Evolutionary conservation across 2,888 invertebrate species (phyloP), one percentile per base, ranked within the genome.

Genomic region (Amblyjoppa proteus): DNA sequence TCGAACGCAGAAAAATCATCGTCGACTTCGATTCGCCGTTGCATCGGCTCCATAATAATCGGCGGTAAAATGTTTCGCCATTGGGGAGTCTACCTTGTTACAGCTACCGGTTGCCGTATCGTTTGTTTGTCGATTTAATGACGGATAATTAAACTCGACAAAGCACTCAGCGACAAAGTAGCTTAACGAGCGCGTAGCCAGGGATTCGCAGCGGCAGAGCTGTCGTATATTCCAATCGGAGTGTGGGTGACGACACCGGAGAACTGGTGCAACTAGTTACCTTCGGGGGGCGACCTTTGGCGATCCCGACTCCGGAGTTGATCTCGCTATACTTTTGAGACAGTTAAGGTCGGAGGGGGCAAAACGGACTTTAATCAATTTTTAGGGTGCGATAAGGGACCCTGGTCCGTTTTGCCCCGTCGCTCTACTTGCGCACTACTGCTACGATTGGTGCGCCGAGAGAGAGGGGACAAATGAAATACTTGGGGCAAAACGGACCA

Each of bases 181-280:
- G 61, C 51, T 34, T 51, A 61, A 58, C 61, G 61, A 71, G 51
- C n/a, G 49, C 53, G 20, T 2, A 69, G 13, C 45, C 25, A 20
- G 5, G n/a, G 20, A 16, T 41, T 51, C 13, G 51, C 16, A 31
- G 20, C n/a, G 20, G 13, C 41, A 1, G 58, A 25, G 25, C 51
- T 79, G 38, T 79, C 78, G 64, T 66, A 73, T 80, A 56, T 56
- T 66, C 38, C 80, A 53, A 56, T 80, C n/a, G 51, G 25, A 80
- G 73, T 80, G 66, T 41, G 56, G 51, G 56, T 66, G 56, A 53
- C 13, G 69, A 49, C 58, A 34, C 53, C 66, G n/a, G 31, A 41
- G 61, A 61, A 73, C 80, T 70, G 68, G 73, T 68, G 73, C 31
- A 74, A 80, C 80, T 74, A 68, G 73, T 80, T 80, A n/a, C 80